Evolutionary conservation across 1,140 invertebrate genomes (phyloP), one percentile per base, ranked within the genome.

Genomic region (Goniozus legneri): DNA sequence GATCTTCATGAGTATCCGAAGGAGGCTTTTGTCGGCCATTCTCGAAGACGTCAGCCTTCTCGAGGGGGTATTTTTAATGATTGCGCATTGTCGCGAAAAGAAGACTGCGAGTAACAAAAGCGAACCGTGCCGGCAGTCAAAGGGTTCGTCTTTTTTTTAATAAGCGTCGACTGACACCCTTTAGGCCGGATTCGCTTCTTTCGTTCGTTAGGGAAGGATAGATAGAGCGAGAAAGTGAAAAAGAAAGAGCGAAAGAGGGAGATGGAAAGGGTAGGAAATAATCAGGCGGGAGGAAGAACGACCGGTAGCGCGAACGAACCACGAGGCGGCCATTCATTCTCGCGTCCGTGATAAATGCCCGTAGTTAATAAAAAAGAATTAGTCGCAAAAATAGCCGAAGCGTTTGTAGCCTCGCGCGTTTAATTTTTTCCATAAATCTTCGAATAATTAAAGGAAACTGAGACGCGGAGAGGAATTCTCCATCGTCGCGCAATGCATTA

Each of bases 101-200:
- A 39, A 42, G 22, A 44, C n/a, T 6, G 41, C 19, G 44, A 38
- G 52, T 40, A 44, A 58, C 45, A 58, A 58, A 59, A 39, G 42
- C 51, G 32, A 36, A 33, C 32, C 18, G 47, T 40, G 24, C 24
- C n/a, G 24, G 24, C 4, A 27, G 24, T 6, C 24, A 27, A 27
- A 27, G 10, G 24, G 4, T 10, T 27, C 24, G 4, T 44, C 24
- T 10, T 39, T 53, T 50, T 57, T 59, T 60, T 61, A 60, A 60
- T 61, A 62, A 62, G 54, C 58, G n/a, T n/a, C n/a, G 57, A 32
- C 51, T 52, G 48, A 62, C 51, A 60, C 57, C 50, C 54, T 54
- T 60, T 48, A 51, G 44, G 34, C 46, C 41, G 44, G 51, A 60
- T 56, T 51, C 50, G 51, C 57, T 58, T 58, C 57, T 54, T 54